Conservation (phyloP, 2,113 vertebrate genomes). For the Pollachius pollachius region DNA sequence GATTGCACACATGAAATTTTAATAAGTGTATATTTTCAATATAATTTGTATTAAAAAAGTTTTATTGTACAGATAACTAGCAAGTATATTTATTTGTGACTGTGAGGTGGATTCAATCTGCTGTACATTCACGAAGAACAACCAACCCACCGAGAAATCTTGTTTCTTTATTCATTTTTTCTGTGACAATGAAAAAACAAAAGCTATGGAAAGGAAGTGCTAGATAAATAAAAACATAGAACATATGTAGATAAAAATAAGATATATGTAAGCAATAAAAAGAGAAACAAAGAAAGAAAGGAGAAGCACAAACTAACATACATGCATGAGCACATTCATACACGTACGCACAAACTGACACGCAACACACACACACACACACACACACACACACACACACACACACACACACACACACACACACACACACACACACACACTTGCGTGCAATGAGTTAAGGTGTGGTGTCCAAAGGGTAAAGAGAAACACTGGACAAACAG, state of each 20-base stretch:
- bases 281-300: neutral
- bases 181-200: neutral
- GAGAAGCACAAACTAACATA: neutral
- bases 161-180: neutral
- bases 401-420: conserved; percentile 20
- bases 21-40: conserved; percentile 58
- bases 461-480: conserved; percentile 72
- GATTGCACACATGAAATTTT: conserved; percentile 32
- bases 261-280: no score
- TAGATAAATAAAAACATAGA: no score
- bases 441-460: conserved; percentile 63
- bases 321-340: conserved; percentile 8
- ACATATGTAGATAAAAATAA: no score
- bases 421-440: conserved; percentile 34
- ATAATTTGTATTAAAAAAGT: conserved; percentile 63
- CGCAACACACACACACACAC: conserved; percentile 13
- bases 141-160: neutral
- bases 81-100: conserved; percentile 2
- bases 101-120: neutral
- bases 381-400: conserved; percentile 7
- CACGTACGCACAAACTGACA: conserved; percentile 1
- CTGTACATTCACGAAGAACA: neutral
- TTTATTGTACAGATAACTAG: conserved; percentile 38
- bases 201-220: no score
- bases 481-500: conserved; percentile 66